Percentiles rank a stretch among this genome's conserved stretches.
phyloP scores from a whole-genome alignment of 2,888 invertebrate species.

The Eristalis intricaria region DNA sequence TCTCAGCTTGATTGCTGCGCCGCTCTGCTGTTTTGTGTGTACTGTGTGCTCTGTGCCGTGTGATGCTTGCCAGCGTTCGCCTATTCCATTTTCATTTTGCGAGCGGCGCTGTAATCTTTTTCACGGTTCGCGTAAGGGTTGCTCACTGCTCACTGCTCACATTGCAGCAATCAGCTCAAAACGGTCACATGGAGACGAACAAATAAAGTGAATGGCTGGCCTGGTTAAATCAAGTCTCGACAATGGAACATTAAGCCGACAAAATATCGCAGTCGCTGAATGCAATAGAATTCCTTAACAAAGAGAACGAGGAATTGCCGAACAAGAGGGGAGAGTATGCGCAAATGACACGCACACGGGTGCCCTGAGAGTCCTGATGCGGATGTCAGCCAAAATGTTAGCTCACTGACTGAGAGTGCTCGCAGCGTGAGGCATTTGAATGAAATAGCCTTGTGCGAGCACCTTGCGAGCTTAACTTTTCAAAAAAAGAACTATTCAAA shows the following conservation, averaged over 20 bases:
- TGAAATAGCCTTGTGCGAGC: too few species aligned
- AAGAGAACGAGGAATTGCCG: background rate
- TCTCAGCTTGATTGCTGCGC: constrained; percentile 78
- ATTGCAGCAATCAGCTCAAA: constrained; percentile 26
- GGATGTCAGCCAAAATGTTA: too few species aligned
- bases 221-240: background rate
- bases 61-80: background rate
- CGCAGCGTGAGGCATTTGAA: too few species aligned
- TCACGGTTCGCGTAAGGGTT: constrained; percentile 51
- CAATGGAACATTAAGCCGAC: background rate
- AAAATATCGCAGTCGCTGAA: background rate
- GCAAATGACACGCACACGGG: background rate
- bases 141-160: constrained; percentile 11
- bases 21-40: constrained; percentile 1
- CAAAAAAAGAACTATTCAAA: too few species aligned
- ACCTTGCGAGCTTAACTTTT: too few species aligned
- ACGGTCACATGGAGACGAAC: constrained; percentile 56
- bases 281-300: background rate
- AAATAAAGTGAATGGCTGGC: constrained; percentile 4
- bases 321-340: background rate
- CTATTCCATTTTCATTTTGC: constrained; percentile 39
- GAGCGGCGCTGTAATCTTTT: constrained; percentile 52
- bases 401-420: too few species aligned
- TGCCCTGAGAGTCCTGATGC: background rate
- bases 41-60: too few species aligned